Evolutionary conservation across 2,113 vertebrate species (phyloP).

Genomic region (Thalassarche chlororhynchos): DNA sequence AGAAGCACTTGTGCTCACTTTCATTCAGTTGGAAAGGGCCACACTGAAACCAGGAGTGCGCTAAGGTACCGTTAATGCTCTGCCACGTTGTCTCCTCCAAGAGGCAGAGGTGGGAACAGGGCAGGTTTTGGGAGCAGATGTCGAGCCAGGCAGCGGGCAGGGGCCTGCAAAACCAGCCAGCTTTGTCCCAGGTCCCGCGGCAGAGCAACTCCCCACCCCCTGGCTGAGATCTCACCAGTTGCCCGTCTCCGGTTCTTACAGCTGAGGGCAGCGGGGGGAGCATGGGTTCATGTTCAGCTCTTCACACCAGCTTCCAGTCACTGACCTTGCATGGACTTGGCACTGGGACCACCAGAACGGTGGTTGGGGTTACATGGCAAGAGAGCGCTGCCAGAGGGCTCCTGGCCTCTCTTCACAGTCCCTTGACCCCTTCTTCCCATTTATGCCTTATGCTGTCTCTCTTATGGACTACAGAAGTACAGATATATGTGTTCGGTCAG

Average conservation of each 20-base stretch:
- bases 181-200: neutral
- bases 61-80: neutral
- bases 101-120: neutral
- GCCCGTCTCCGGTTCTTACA: rapidly evolving
- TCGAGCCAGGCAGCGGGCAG: rapidly evolving
- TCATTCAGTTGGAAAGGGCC: neutral
- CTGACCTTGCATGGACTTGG: neutral
- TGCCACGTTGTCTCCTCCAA: neutral
- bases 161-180: neutral
- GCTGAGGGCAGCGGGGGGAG: neutral
- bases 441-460: neutral
- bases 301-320: neutral
- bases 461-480: neutral
- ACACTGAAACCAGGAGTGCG: neutral
- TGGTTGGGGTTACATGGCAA: neutral
- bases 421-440: neutral
- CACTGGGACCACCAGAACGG: neutral
- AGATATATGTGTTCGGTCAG: neutral
- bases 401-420: neutral
- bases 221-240: neutral
- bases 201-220: neutral
- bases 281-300: neutral
- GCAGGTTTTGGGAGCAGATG: neutral
- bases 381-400: neutral
- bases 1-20: neutral